Base-by-base conservation (phyloP, 1,140 invertebrate genomes). In the Drosophila repletoides region DNA sequence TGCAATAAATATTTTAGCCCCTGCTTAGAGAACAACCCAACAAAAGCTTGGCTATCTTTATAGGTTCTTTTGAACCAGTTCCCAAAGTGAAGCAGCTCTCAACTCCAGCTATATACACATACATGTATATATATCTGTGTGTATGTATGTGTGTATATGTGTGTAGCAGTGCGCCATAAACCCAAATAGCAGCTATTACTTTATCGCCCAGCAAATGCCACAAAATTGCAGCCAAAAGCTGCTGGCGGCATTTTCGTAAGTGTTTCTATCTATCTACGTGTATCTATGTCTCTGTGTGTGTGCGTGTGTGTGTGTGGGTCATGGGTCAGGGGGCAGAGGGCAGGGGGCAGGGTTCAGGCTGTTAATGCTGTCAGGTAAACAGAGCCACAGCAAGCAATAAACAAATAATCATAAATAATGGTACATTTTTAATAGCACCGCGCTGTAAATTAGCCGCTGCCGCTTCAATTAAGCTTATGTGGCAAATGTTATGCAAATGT, bases 361-460 rank as follows among this genome's bases (percentile, higher is more conserved):
- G 64, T 60, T 77, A 77, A 77, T 77, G 76, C 53, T 59, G 38
- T 73, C 77, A 81, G 77, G 73, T 81, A 60, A 41, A 72, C 26
- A 43, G 5, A 12, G 38, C 33, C 66, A 66, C 72, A 63, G 63
- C 73, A 71, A 73, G 79, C 79, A 71, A 83, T 84, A 83, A 84
- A 83, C 79, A 84, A 83, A 83, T 79, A 83, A 84, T 79, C 79
- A 84, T 83, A 84, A 83, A 84, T 84, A 84, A 83, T 84, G 79
- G 83, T 68, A 46, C 52, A 60, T 83, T 83, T 83, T 77, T 73
- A 83, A 83, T 60, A 79, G 72, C n/a, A 21, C 49, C 28, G 29
- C 19, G 38, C 70, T 83, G 69, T 77, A 84, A 84, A 83, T 83
- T 83, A 83, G 74, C 74, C 24, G 10, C 41, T 61, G 79, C 24